Evolutionary conservation across 2,888 invertebrate genomes (phyloP), one percentile per base, ranked within the genome.

Genomic region (Lasioglossum figueresi): DNA sequence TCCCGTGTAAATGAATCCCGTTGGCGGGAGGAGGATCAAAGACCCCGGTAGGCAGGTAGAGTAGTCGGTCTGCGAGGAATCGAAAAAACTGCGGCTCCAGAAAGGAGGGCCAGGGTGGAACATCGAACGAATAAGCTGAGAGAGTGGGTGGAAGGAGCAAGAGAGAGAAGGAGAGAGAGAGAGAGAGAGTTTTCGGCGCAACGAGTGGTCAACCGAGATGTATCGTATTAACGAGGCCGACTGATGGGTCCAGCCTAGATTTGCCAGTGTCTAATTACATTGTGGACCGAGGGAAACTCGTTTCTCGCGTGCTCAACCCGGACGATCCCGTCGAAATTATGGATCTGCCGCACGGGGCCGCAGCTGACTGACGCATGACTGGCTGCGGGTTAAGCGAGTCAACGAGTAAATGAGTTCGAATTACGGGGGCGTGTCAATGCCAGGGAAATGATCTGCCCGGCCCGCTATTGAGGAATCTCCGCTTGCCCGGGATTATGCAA

Each of bases 401-500:
- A 92, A 91, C 93, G 91, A 92, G 94, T 90, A 94, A 94, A 94
- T 92, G 93, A 93, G 93, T 93, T 92, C 92, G 93, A 93, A 94
- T 93, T 94, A 94, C 93, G 93, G 91, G 93, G 94, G 94, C 94
- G 93, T 94, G 94, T 93, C 93, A 91, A 93, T 93, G 92, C 88
- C 89, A 83, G 83, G 87, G 83, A 90, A 90, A 88, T 85, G 84
- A 90, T 85, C 84, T 66, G 66, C 37, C 48, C 70, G 72, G 75
- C 52, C 34, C 77, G 79, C 74, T 82, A 80, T 73, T 70, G 59
- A 77, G 83, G 84, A 86, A 89, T 83, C 71, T 71, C 82, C 78
- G 78, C 77, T 52, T 19, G 78, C 63, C 27, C 79, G 63, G 80
- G 52, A 84, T 89, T 87, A 87, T 84, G 86, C 83, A 83, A 89